Conservation (phyloP, 2,888 invertebrate species). For the Philereme vetulata region DNA sequence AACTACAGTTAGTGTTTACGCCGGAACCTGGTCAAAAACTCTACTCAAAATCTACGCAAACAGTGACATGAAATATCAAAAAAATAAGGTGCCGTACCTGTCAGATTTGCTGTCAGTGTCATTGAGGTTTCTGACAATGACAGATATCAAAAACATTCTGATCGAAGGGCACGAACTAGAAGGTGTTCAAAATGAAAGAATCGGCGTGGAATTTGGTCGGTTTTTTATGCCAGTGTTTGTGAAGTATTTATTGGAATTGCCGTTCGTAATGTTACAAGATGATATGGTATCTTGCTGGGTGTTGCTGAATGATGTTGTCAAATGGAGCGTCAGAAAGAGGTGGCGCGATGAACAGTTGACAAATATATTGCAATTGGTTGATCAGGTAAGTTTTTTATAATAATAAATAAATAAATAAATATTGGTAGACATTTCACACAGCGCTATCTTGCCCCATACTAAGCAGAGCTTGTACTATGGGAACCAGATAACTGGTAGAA, state of each 20-base stretch:
- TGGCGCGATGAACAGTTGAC: constrained; percentile 39
- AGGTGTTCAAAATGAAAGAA: constrained; percentile 34
- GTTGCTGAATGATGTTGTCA: constrained; percentile 50
- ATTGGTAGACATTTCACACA: too few species aligned
- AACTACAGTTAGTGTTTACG: constrained; percentile 22
- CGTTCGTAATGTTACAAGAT: constrained; percentile 42
- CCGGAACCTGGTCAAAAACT: constrained; percentile 21
- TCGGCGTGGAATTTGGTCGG: constrained; percentile 42
- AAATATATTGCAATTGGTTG: constrained; percentile 47
- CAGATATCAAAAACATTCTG: constrained; percentile 42
- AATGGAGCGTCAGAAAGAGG: constrained; percentile 41
- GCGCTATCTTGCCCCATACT: too few species aligned
- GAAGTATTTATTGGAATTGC: constrained; percentile 41
- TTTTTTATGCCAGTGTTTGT: constrained; percentile 47
- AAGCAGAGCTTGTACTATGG: too few species aligned
- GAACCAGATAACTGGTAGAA: too few species aligned
- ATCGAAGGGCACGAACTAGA: constrained; percentile 23
- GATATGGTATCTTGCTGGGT: constrained; percentile 37
- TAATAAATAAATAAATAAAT: too few species aligned
- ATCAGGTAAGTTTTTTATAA: constrained; percentile 48
- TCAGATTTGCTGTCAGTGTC: constrained; percentile 49
- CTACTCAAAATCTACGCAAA: constrained; percentile 18
- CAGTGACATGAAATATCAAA: constrained; percentile 11
- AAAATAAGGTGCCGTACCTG: constrained; percentile 37
- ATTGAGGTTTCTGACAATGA: constrained; percentile 37